Evolutionary conservation across 2,113 vertebrate species (phyloP), one percentile per base, ranked within the genome.

Genomic region (Marcusenius ussheri): DNA sequence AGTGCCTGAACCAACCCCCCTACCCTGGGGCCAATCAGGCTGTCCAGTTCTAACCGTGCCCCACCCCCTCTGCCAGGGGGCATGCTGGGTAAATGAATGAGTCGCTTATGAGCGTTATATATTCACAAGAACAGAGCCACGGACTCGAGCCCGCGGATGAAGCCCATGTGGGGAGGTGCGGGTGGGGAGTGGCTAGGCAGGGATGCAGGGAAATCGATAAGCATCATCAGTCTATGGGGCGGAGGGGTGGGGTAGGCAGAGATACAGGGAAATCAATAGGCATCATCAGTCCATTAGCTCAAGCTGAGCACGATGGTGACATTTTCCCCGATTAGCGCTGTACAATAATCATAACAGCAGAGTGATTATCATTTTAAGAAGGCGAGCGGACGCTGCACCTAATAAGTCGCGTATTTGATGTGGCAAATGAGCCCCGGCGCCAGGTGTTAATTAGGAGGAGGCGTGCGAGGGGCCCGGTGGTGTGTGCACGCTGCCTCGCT

Each of bases 361-460:
- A 6, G n/a, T 87, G 31, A 87, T 87, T 87, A 87, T 53, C 31
- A 39, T 56, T 17, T 70, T 70, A 70, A 53, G 50, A 87, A 87
- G 31, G n/a, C 1, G 17, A 35, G n/a, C 31, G 17, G 47, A 87
- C 2, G 85, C 27, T 19, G 50, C 49, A 35, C 15, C 85, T 51
- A 39, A 56, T 87, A 53, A 87, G 85, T 39, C 31, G 6, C n/a
- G 31, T 87, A 35, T 87, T 51, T 87, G 47, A 53, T 53, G 49
- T 87, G n/a, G 27, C n/a, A 5, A 53, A 35, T 53, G 50, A 35
- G 85, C 31, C n/a, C n/a, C 17, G 11, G 31, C 27, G 15, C 6
- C 13, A 13, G n/a, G 35, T 87, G 47, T 56, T 87, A 87, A 56
- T 56, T 87, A 87, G 47, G 6, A 56, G 84, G 84, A 51, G 15